phyloP scores from a whole-genome alignment of 2,797 vertebrate species.

The Setipinna tenuifilis region DNA sequence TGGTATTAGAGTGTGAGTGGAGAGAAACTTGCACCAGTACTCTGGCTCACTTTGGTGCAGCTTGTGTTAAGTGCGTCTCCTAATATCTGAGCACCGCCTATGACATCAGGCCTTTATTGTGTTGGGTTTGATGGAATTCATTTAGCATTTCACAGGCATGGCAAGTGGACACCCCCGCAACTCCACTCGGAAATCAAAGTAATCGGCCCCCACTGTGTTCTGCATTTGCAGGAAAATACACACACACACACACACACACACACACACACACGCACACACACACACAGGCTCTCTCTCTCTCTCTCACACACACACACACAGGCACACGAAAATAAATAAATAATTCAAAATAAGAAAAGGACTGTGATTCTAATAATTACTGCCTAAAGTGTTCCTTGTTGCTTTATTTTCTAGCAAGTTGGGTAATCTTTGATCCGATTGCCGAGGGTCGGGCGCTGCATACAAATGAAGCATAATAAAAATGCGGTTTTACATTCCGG shows the following conservation, averaged over 20 bases:
- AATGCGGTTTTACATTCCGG: constrained; percentile 56
- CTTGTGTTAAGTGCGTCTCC: constrained; percentile 43
- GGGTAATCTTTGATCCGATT: constrained; percentile 63
- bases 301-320: neutral
- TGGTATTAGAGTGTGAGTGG: neutral
- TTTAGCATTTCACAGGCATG: constrained; percentile 64
- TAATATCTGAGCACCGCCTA: constrained; percentile 62
- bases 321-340: constrained; percentile 3
- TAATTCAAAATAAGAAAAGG: constrained; percentile 58
- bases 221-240: constrained; percentile 58
- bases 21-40: neutral
- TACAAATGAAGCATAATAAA: constrained; percentile 60
- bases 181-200: constrained; percentile 75
- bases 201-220: constrained; percentile 65
- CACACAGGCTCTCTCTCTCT: neutral
- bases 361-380: constrained; percentile 75
- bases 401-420: constrained; percentile 58
- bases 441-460: constrained; percentile 56
- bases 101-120: constrained; percentile 71
- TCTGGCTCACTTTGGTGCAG: neutral
- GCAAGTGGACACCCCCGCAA: constrained; percentile 61
- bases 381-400: constrained; percentile 68
- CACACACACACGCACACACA: neutral
- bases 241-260: constrained; percentile 4
- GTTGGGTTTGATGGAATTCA: constrained; percentile 74